phyloP scores from a whole-genome alignment of 2,113 vertebrate genomes.

The Cyprinodon brontotheroides region DNA sequence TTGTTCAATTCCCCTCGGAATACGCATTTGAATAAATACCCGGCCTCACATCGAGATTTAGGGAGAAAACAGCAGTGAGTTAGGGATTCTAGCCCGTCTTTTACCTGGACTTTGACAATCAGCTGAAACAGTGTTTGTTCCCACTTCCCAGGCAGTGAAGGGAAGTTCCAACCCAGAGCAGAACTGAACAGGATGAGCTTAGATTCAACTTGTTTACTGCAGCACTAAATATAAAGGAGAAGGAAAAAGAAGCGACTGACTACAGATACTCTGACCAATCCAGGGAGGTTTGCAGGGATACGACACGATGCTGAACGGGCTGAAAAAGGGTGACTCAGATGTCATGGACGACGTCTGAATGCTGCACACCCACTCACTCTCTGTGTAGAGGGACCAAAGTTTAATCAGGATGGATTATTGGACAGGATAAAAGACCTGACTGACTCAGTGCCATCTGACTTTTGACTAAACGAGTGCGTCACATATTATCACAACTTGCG shows the following conservation, averaged over 20 bases:
- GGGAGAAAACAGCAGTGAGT: conserved; percentile 10
- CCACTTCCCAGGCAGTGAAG: not conserved
- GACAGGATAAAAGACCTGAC: conserved; percentile 20
- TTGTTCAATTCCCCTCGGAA: conserved; percentile 58
- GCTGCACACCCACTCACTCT: conserved; percentile 29
- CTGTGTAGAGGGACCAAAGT: conserved; percentile 43
- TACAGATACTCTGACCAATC: not conserved
- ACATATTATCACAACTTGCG: not conserved
- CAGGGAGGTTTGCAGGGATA: not conserved
- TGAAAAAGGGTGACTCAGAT: conserved; percentile 50
- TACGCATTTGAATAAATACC: conserved; percentile 60
- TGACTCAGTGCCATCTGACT: conserved; percentile 66
- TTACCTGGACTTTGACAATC: conserved; percentile 36
- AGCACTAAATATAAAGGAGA: not conserved
- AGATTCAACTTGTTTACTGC: not conserved
- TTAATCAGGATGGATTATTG: conserved; percentile 56
- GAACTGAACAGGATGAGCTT: not conserved
- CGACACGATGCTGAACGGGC: conserved; percentile 10
- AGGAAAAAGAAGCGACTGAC: not conserved
- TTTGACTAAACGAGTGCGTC: conserved; percentile 14
- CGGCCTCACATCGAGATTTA: conserved; percentile 9
- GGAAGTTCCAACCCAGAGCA: conserved; percentile 15
- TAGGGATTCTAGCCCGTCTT: conserved; percentile 18
- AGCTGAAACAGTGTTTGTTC: not conserved
- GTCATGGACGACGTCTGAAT: conserved; percentile 16